These are phyloP conservation scores for Rafetus swinhoei DNA, from an alignment of 2,113 vertebrate genomes.

Conservation along the genomic window DNA sequence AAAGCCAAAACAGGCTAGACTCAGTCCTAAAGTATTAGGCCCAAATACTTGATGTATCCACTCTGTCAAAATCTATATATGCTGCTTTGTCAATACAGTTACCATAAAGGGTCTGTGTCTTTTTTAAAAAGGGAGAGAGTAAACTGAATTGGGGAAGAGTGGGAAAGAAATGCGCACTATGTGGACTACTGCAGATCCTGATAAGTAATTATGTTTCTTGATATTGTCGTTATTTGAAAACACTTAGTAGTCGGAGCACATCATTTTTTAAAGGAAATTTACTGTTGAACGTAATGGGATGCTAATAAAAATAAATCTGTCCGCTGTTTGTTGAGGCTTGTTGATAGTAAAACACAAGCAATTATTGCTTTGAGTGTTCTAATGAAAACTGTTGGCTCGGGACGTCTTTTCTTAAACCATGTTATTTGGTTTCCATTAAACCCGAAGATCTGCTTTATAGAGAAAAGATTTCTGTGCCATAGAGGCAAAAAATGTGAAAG, in stretches of 20 bases:
- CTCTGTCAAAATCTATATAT: background rate
- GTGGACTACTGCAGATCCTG: constrained; percentile 46
- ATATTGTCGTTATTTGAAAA: constrained; percentile 38
- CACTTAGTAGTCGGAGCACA: constrained; percentile 25
- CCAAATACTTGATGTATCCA: constrained; percentile 21
- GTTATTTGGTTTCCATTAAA: constrained; percentile 4
- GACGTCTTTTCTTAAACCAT: constrained; percentile 24
- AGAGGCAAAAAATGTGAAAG: background rate
- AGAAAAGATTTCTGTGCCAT: background rate
- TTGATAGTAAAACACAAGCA: constrained; percentile 19
- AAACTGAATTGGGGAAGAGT: constrained; percentile 32
- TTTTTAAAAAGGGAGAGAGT: constrained; percentile 49
- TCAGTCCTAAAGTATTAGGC: background rate
- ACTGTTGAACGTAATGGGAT: constrained; percentile 42
- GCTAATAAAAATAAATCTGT: constrained; percentile 61
- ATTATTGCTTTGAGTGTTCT: constrained; percentile 25
- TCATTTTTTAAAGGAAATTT: constrained; percentile 2
- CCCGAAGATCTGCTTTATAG: background rate
- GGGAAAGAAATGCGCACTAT: constrained; percentile 40
- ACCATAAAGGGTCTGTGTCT: constrained; percentile 35
- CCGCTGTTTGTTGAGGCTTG: background rate
- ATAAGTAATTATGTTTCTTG: constrained; percentile 43
- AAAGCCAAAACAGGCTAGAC: background rate
- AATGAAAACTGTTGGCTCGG: background rate
- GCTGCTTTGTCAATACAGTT: background rate